Conservation (phyloP, 2,797 vertebrate genomes). For the Xenops minutus region DNA sequence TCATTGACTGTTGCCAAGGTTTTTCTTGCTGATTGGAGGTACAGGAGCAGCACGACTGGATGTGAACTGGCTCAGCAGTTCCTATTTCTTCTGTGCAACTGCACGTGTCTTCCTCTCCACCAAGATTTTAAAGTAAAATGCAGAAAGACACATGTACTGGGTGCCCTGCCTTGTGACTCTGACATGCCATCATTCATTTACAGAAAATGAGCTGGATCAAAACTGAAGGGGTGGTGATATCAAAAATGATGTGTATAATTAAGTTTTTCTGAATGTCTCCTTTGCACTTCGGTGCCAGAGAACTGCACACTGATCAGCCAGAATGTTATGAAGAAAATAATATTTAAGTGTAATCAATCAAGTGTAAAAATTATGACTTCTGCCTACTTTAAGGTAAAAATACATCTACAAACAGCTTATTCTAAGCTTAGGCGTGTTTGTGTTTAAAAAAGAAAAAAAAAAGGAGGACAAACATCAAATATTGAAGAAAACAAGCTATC, state of each 20-base stretch:
- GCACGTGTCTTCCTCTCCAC: background rate
- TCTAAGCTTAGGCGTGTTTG: background rate
- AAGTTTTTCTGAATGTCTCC: constrained; percentile 3
- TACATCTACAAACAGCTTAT: background rate
- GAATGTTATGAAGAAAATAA: background rate
- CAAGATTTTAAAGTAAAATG: constrained; percentile 12
- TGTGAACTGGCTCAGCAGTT: background rate
- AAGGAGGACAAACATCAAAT: background rate
- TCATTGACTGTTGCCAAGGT: background rate
- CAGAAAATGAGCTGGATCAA: background rate
- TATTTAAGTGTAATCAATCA: background rate
- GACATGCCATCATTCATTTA: constrained; percentile 3
- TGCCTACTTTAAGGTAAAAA: background rate
- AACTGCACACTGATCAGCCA: background rate
- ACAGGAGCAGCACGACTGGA: background rate
- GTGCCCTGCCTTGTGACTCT: background rate
- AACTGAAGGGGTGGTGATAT: background rate
- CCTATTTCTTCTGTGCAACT: background rate
- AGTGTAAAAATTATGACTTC: background rate
- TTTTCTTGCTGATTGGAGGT: background rate
- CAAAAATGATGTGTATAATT: background rate
- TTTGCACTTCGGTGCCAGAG: background rate
- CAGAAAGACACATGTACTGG: background rate
- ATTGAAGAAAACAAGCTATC: constrained; percentile 21
- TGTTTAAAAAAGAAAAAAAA: background rate